Percentiles rank a stretch among this genome's conserved stretches.
Evolutionary conservation across 2,797 vertebrate genomes (phyloP).

Genomic region (Dendrocincla fuliginosa): DNA sequence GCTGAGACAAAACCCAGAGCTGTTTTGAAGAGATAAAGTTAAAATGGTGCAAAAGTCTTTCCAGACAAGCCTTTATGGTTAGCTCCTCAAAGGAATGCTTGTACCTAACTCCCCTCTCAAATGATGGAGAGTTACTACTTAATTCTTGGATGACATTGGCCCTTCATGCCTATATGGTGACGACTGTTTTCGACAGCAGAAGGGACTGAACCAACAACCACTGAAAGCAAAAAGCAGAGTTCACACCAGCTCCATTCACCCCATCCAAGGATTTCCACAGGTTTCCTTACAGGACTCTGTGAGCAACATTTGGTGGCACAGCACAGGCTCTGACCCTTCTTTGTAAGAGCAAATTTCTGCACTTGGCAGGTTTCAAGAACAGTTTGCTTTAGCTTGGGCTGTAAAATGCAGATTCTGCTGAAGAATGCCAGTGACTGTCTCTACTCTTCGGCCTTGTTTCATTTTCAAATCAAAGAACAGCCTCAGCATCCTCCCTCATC

Average conservation of each 20-base stretch:
- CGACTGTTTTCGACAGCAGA: neutral
- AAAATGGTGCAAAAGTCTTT: constrained; percentile 58
- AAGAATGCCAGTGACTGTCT: constrained; percentile 11
- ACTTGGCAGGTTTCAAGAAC: neutral
- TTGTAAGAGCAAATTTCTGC: neutral
- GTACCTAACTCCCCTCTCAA: constrained; percentile 56
- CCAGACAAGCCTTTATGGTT: constrained; percentile 49
- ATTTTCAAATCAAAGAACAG: constrained; percentile 57
- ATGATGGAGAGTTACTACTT: constrained; percentile 9
- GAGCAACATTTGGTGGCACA: neutral
- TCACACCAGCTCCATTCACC: neutral
- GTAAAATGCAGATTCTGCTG: neutral
- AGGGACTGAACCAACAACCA: neutral
- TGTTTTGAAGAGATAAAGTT: constrained; percentile 60
- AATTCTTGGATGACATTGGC: constrained; percentile 39
- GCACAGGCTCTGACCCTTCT: neutral
- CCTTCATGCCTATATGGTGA: neutral
- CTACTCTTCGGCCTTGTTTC: constrained; percentile 37
- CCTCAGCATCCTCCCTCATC: constrained; percentile 53
- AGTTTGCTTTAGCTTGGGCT: neutral
- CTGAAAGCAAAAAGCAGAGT: neutral
- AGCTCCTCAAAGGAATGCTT: constrained; percentile 51
- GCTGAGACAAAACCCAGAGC: constrained; percentile 65
- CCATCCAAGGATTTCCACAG: neutral
- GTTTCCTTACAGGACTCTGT: neutral